Conservation (phyloP, 2,797 vertebrate genomes). For the Rhinophrynus dorsalis region DNA sequence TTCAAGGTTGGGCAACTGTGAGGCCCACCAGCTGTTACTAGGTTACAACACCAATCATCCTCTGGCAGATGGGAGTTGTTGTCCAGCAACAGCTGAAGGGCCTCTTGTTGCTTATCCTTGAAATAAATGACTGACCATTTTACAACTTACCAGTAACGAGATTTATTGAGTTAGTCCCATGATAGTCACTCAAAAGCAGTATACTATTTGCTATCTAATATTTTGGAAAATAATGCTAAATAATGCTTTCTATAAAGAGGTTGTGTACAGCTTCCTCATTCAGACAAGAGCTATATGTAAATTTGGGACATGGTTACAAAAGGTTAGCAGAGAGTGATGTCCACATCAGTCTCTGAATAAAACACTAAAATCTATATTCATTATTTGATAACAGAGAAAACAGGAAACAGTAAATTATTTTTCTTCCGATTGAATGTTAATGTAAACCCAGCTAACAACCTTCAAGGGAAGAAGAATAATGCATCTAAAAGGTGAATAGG, state of each 20-base stretch:
- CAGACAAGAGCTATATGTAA: constrained; percentile 27
- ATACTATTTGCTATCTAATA: no score
- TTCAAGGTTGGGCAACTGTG: no score
- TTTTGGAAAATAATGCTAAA: neutral
- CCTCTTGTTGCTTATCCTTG: no score
- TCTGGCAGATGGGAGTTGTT: no score
- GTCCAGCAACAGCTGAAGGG: no score
- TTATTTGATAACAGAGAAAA: constrained; percentile 49
- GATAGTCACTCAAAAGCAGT: no score
- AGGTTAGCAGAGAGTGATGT: constrained; percentile 45
- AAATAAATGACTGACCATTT: no score
- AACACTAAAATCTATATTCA: constrained; percentile 49
- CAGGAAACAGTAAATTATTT: constrained; percentile 48
- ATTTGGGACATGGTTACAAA: constrained; percentile 13
- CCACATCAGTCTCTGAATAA: constrained; percentile 30
- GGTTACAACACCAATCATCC: no score
- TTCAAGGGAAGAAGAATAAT: constrained; percentile 45
- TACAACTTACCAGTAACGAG: no score
- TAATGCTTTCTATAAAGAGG: constrained; percentile 12
- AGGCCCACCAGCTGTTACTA: no score
- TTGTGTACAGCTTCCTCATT: constrained; percentile 7
- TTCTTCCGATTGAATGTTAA: constrained; percentile 44
- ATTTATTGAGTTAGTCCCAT: no score
- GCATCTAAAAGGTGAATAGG: constrained; percentile 44
- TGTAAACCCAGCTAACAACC: constrained; percentile 24